phyloP scores from a whole-genome alignment of 1,140 invertebrate genomes.

The Aphelenchoides besseyi region DNA sequence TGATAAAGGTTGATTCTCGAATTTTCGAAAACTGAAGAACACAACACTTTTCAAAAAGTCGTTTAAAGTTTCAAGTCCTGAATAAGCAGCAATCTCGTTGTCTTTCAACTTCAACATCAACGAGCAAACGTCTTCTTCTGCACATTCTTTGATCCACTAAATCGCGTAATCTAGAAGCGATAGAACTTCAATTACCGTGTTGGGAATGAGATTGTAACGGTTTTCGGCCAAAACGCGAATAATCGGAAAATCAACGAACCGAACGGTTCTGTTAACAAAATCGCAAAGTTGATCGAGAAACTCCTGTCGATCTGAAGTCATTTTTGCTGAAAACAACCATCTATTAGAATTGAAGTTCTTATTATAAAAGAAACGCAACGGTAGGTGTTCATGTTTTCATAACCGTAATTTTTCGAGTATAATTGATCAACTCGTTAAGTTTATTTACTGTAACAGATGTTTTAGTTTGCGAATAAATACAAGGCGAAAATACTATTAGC shows the following conservation, averaged over 20 bases:
- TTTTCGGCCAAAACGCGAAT: neutral
- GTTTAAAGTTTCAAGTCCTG: neutral
- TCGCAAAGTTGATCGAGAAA: neutral
- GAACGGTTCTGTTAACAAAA: neutral
- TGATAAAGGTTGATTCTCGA: no score
- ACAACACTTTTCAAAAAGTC: neutral
- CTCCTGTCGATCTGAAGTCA: no score
- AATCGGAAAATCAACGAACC: constrained; percentile 7
- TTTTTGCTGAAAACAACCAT: no score
- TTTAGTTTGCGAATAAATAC: no score
- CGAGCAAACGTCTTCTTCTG: neutral
- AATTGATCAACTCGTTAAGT: no score
- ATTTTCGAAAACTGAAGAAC: neutral
- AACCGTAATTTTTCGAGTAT: no score
- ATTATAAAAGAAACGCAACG: no score
- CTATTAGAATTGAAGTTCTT: no score
- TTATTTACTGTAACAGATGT: no score
- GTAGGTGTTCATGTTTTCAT: no score
- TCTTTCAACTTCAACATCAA: neutral
- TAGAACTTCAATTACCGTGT: neutral
- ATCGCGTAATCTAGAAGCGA: neutral
- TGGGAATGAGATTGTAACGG: neutral
- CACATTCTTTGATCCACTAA: neutral
- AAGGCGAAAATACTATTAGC: no score
- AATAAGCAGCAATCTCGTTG: neutral